These are phyloP conservation scores for Rhynchonycteris naso DNA, from an alignment of 2,797 vertebrate species.

Conservation along the genomic window DNA sequence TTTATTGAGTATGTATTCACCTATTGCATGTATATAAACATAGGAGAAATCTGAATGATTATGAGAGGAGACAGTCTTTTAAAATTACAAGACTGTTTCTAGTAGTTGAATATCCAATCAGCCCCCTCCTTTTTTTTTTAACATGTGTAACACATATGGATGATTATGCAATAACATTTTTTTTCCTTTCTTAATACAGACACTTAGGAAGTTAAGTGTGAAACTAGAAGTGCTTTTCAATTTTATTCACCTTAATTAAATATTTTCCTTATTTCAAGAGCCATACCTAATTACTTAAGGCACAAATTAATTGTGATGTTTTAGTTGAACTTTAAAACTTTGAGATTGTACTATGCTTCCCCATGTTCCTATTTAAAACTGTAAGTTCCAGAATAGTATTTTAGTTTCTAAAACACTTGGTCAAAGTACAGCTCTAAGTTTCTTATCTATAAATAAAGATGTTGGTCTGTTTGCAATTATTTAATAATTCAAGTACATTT, in stretches of 20 bases:
- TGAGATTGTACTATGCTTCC: not conserved
- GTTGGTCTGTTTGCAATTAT: slow-evolving; percentile 51
- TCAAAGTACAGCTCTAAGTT: slow-evolving; percentile 30
- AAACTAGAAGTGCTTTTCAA: slow-evolving; percentile 51
- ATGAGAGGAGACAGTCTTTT: not conserved
- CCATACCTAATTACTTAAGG: slow-evolving; percentile 36
- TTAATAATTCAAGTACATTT: slow-evolving; percentile 60
- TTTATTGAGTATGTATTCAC: slow-evolving; percentile 18
- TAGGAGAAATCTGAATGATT: not conserved
- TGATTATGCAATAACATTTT: slow-evolving; percentile 59
- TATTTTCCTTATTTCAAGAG: slow-evolving; percentile 56
- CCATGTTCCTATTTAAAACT: slow-evolving; percentile 21
- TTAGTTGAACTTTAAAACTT: slow-evolving; percentile 61
- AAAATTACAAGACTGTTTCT: not conserved
- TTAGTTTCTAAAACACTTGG: slow-evolving; percentile 34
- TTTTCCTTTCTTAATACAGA: slow-evolving; percentile 48
- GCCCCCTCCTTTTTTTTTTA: slow-evolving; percentile 5
- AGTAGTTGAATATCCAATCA: not conserved
- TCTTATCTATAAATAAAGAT: not conserved
- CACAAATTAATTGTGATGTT: slow-evolving; percentile 47
- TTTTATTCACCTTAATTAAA: slow-evolving; percentile 64
- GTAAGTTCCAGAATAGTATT: not conserved
- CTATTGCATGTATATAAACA: not conserved
- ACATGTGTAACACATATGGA: slow-evolving; percentile 43
- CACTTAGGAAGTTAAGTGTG: slow-evolving; percentile 57